These are phyloP conservation scores for Netelia virgata DNA, from an alignment of 2,888 invertebrate genomes.

Conservation along the genomic window DNA sequence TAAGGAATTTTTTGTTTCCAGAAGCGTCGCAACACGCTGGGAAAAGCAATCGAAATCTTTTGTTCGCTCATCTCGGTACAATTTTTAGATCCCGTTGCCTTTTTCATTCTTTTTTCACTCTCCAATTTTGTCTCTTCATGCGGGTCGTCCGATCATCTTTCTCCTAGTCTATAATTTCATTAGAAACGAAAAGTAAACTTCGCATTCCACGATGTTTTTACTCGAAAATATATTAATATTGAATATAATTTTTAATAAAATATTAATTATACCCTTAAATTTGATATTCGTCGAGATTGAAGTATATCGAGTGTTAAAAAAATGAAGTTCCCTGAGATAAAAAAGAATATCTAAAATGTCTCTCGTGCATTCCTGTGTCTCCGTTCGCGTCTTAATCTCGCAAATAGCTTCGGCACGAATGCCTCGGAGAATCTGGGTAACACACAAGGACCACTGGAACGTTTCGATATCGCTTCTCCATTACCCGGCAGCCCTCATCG, in stretches of 20 bases:
- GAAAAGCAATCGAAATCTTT: constrained; percentile 51
- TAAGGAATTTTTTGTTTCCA: neutral
- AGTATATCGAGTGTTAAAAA: neutral
- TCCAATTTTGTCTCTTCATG: constrained; percentile 35
- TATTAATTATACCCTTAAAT: too few species aligned
- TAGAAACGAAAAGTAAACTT: too few species aligned
- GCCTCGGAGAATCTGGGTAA: constrained; percentile 67
- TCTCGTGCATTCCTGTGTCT: constrained; percentile 7
- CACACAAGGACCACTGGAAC: constrained; percentile 17
- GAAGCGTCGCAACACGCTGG: neutral
- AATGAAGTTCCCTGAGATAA: constrained; percentile 65
- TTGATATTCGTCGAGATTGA: neutral
- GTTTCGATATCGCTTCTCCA: constrained; percentile 59
- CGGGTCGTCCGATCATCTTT: constrained; percentile 21
- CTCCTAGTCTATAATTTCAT: neutral
- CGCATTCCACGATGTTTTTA: too few species aligned
- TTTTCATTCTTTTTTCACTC: constrained; percentile 30
- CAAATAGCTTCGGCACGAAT: constrained; percentile 72
- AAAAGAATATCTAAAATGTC: constrained; percentile 44
- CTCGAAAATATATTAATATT: too few species aligned
- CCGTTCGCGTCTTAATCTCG: constrained; percentile 62
- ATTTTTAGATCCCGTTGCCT: constrained; percentile 31
- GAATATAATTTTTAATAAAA: too few species aligned
- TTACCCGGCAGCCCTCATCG: constrained; percentile 44
- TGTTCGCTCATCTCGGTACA: constrained; percentile 15